Conservation (phyloP, 2,113 vertebrate species). For the Callorhinus ursinus region DNA sequence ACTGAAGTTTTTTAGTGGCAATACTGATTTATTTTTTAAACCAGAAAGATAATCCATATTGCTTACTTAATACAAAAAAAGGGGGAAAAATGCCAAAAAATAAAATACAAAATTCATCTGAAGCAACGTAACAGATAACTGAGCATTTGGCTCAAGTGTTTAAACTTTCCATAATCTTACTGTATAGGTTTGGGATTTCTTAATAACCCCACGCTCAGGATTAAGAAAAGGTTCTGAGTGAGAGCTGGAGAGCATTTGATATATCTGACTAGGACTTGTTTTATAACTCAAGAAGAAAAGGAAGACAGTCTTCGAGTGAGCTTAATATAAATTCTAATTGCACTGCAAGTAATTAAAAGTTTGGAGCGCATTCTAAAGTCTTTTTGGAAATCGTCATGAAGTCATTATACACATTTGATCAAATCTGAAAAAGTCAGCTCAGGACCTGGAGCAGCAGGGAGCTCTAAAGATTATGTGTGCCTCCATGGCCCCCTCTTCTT, state of each 20-base stretch:
- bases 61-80: constrained; percentile 73
- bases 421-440: constrained; percentile 81
- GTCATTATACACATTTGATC: constrained; percentile 40
- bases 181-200: constrained; percentile 14
- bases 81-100: constrained; percentile 58
- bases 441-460: constrained; percentile 84
- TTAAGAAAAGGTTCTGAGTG: constrained; percentile 55
- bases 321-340: constrained; percentile 48
- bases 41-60: constrained; percentile 70
- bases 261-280: background rate
- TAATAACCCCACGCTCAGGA: constrained; percentile 39
- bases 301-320: constrained; percentile 38
- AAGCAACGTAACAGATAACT: constrained; percentile 58
- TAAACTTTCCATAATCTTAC: constrained; percentile 46
- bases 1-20: constrained; percentile 81
- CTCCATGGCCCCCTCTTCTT: constrained; percentile 57
- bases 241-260: constrained; percentile 31
- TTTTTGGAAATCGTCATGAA: constrained; percentile 11
- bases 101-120: constrained; percentile 50
- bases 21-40: constrained; percentile 82
- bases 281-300: constrained; percentile 50
- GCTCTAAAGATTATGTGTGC: constrained; percentile 67
- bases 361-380: constrained; percentile 1
- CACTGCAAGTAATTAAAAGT: background rate
- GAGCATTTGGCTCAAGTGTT: constrained; percentile 53